Evolutionary conservation across 2,888 invertebrate species (phyloP).

Genomic region (Desoria tigrina): DNA sequence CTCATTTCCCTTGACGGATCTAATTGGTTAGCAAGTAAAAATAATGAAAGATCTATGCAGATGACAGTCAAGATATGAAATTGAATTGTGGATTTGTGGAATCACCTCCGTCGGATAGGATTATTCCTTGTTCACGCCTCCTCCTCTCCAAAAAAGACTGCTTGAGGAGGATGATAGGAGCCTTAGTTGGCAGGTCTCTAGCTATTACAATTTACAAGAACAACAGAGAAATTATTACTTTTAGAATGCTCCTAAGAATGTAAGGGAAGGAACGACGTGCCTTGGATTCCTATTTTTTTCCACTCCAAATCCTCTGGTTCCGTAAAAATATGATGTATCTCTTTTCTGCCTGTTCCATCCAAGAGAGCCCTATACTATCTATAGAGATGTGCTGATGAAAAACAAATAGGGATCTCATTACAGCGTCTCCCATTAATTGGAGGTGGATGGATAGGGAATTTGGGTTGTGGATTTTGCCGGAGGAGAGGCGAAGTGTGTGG

Average conservation of each 20-base stretch:
- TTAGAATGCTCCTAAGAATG: neutral
- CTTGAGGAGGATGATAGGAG: too few species aligned
- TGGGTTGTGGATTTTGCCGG: slow-evolving; percentile 25
- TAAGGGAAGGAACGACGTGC: neutral
- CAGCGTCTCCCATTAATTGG: slow-evolving; percentile 52
- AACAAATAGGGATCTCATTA: slow-evolving; percentile 53
- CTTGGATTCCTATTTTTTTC: neutral
- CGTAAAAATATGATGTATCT: neutral
- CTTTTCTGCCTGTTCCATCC: neutral
- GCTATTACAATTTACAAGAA: too few species aligned
- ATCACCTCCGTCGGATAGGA: too few species aligned
- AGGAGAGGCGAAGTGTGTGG: slow-evolving; percentile 51
- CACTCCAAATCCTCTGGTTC: neutral
- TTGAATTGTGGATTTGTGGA: too few species aligned
- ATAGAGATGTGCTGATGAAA: slow-evolving; percentile 26
- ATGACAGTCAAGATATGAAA: too few species aligned
- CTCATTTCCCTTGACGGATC: too few species aligned
- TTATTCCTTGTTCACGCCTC: too few species aligned
- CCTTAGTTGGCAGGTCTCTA: too few species aligned
- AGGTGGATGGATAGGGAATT: slow-evolving; percentile 41
- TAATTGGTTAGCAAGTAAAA: too few species aligned
- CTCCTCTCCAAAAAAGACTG: too few species aligned
- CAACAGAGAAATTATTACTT: neutral
- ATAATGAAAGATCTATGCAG: too few species aligned
- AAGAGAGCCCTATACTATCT: too few species aligned